Evolutionary conservation across 2,113 vertebrate species (phyloP).

Genomic region (Eudyptes chrysolophus): DNA sequence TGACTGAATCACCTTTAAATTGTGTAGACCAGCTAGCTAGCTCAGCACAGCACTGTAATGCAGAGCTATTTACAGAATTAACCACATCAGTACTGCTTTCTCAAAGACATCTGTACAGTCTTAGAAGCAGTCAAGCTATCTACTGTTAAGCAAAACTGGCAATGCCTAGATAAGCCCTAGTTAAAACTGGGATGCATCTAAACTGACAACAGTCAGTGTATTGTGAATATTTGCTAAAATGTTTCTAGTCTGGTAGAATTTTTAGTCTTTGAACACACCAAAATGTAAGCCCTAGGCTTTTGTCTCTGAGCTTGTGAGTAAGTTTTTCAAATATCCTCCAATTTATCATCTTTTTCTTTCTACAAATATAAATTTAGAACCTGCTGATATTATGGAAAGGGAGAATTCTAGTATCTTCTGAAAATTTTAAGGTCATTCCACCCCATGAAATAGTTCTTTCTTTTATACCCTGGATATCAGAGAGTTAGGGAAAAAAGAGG

Average conservation of each 20-base stretch:
- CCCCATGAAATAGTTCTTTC: background rate
- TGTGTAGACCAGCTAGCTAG: background rate
- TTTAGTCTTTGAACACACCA: background rate
- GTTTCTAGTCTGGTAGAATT: background rate
- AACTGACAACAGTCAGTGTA: background rate
- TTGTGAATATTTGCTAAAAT: background rate
- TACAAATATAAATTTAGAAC: background rate
- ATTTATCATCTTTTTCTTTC: background rate
- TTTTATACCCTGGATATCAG: background rate
- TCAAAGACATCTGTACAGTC: background rate
- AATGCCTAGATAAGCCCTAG: background rate
- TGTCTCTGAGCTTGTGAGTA: background rate
- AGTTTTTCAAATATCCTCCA: background rate
- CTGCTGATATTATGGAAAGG: background rate
- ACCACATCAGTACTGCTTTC: background rate
- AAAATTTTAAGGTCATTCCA: background rate
- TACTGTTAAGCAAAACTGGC: background rate
- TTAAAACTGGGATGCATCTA: background rate
- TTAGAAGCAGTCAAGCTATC: background rate
- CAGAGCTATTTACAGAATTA: background rate
- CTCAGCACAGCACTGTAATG: background rate
- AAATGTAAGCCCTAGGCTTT: background rate
- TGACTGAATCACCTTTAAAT: background rate
- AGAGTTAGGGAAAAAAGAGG: background rate
- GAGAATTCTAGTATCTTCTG: background rate